Conservation (phyloP, 2,888 invertebrate genomes). For the Chalcosyrphus nemorum region DNA sequence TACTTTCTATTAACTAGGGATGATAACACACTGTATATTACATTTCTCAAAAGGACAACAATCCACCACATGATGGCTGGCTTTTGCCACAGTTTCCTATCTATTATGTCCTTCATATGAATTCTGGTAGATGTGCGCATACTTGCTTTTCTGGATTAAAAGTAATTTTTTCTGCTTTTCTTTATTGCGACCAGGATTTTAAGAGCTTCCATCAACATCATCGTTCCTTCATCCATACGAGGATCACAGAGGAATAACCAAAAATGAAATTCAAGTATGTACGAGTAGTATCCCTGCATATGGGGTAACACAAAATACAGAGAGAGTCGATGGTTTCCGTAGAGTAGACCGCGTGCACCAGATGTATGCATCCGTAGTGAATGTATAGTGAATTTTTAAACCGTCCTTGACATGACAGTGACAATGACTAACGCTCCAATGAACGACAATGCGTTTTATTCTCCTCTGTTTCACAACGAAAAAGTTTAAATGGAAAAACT, state of each 20-base stretch:
- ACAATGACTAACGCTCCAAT: constrained; percentile 2
- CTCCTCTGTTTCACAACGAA: not conserved
- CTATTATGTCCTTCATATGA: not conserved
- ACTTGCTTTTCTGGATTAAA: not conserved
- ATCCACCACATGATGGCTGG: not conserved
- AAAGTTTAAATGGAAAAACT: constrained; percentile 19
- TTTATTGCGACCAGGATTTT: not conserved
- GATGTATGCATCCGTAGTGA: not conserved
- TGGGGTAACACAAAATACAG: not conserved
- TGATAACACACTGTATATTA: not conserved
- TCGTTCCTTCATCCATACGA: no score
- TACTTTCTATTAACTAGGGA: not conserved
- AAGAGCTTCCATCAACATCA: not conserved
- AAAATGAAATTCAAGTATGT: not conserved
- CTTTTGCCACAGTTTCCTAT: not conserved
- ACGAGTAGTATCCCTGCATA: not conserved
- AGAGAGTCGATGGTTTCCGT: not conserved
- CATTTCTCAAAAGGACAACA: not conserved
- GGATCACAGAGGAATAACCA: not conserved
- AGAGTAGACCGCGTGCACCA: not conserved
- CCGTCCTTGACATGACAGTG: constrained; percentile 5
- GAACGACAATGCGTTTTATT: constrained; percentile 13
- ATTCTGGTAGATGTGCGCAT: not conserved
- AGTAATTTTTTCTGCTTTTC: not conserved
- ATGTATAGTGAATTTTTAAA: constrained; percentile 1